Base-by-base conservation (phyloP, 2,797 vertebrate genomes). In the Molossus alvarezi region DNA sequence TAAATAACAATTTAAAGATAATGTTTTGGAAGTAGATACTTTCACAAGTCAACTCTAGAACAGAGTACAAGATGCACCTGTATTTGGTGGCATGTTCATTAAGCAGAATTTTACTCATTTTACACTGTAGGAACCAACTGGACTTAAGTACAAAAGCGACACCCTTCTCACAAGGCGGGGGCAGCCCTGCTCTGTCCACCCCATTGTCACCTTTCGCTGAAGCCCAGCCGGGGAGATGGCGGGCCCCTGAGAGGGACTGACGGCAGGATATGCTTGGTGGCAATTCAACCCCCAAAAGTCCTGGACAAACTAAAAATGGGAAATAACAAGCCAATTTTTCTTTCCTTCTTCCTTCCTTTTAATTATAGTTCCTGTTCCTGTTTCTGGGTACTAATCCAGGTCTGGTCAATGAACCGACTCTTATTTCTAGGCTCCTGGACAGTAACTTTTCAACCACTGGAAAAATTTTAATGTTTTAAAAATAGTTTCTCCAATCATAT, bases 221-320 rank as follows among this genome's bases (percentile, higher is more conserved):
- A 97, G 96, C 96, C 98, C 98, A 99, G 96, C 98, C 98, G 1
- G 98, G 98, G 72, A 98, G 98, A 97, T 98, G 98, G 81, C 33
- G 99, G 0, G 77, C 98, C 98, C 98, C 98, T 98, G 98, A 98
- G 98, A 99, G 98, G n/a, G 98, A 99, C 98, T 99, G 98, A 88
- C 98, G 99, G 97, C 77, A 98, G 99, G 97, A 98, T 98, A 99
- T 98, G 99, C 98, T 98, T 99, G 99, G 98, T 98, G 98, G 98
- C 98, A 99, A 15, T 98, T 99, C 98, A 98, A 99, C 97, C 97
- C 98, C 98, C 97, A 99, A 99, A 99, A 99, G 99, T 98, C 98
- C 98, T 93, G 98, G 98, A 99, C 98, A 99, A 97, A 98, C 98
- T 98, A 98, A 94, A 98, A 98, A 98, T 84, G 95, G 82, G 98